Evolutionary conservation across 2,797 vertebrate genomes (phyloP).

Genomic region (Artibeus jamaicensis): DNA sequence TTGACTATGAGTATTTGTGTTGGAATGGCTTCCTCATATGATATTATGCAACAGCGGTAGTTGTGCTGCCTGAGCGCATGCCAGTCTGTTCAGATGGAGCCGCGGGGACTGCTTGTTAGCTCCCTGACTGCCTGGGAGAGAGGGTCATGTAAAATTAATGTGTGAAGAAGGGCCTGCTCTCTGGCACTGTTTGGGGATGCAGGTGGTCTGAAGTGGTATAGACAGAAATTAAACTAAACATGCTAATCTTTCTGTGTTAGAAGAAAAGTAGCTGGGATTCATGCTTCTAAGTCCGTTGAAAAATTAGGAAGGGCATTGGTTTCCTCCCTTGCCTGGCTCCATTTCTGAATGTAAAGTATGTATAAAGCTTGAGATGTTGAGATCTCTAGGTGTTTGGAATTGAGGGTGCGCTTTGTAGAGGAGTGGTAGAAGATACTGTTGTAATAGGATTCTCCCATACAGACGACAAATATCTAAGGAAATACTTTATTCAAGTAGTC

Average conservation of each 20-base stretch:
- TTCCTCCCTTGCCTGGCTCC: neutral
- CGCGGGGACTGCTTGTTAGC: conserved; percentile 74
- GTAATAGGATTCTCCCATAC: neutral
- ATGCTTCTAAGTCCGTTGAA: neutral
- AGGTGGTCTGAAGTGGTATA: conserved; percentile 73
- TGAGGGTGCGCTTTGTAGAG: neutral
- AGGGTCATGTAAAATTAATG: conserved; percentile 78
- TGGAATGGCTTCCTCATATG: conserved; percentile 43
- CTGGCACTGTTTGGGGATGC: conserved; percentile 81
- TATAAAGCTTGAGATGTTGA: neutral
- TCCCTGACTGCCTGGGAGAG: conserved; percentile 75
- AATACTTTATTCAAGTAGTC: neutral
- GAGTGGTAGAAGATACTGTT: neutral
- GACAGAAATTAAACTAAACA: conserved; percentile 48
- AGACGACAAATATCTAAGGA: neutral
- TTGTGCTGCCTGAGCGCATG: conserved; percentile 61
- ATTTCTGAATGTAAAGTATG: neutral
- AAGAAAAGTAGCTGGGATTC: neutral
- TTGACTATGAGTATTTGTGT: conserved; percentile 39
- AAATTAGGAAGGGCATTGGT: neutral
- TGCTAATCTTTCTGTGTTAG: neutral
- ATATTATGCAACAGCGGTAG: conserved; percentile 61
- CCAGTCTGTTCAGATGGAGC: conserved; percentile 76
- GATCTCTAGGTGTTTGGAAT: neutral
- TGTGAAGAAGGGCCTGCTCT: conserved; percentile 69